Conservation (phyloP, 2,888 invertebrate genomes). For the Acanthoscelides obtectus region DNA sequence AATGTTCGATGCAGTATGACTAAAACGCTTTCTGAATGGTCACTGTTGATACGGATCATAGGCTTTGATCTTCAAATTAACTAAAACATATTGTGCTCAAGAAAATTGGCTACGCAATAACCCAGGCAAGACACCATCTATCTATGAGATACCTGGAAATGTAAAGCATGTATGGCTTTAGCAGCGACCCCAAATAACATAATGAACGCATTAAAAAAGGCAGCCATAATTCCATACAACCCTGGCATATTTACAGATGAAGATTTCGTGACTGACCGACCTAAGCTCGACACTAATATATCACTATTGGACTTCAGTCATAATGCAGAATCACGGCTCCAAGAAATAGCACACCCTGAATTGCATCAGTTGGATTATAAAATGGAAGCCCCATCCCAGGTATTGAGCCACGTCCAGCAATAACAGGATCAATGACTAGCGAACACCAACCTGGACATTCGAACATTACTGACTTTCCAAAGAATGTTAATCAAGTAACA, state of each 20-base stretch:
- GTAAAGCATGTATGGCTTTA: constrained; percentile 23
- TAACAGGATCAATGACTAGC: background rate
- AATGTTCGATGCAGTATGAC: no score
- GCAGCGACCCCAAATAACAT: constrained; percentile 9
- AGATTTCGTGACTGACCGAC: constrained; percentile 14
- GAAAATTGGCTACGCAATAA: constrained; percentile 13
- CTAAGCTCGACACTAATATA: constrained; percentile 1
- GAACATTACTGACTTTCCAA: no score
- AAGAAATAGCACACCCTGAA: no score
- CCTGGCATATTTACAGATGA: constrained; percentile 13
- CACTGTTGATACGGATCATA: no score
- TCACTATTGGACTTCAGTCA: background rate
- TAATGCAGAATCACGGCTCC: background rate
- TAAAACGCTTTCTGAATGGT: no score
- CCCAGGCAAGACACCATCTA: constrained; percentile 20
- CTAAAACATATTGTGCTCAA: constrained; percentile 3
- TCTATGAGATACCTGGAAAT: constrained; percentile 23
- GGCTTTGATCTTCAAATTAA: no score
- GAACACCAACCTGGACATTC: no score
- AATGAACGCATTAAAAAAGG: constrained; percentile 20
- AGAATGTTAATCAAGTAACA: no score
- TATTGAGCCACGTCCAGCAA: no score
- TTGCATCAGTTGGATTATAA: background rate
- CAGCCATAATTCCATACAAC: no score
- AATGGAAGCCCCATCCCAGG: background rate